A percentile compares a stretch with the other conserved stretches of the same genome.
phyloP scores from a whole-genome alignment of 2,888 invertebrate genomes.

The Epinotia nisella region DNA sequence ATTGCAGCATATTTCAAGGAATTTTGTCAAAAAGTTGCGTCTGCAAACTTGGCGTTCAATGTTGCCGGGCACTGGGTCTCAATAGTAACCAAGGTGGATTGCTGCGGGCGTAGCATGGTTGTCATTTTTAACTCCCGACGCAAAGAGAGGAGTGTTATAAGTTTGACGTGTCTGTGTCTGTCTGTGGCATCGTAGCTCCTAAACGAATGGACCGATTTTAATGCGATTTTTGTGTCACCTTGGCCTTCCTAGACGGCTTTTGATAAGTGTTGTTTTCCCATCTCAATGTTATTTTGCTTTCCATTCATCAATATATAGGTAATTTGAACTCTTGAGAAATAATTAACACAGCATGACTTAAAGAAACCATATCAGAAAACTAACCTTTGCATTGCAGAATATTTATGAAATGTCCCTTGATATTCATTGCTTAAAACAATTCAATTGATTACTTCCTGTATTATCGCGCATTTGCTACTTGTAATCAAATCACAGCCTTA shows the following conservation, averaged over 20 bases:
- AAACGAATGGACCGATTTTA: no score
- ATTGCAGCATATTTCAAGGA: slow-evolving; percentile 15
- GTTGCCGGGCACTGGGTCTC: not conserved
- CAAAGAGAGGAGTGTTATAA: no score
- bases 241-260: no score
- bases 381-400: not conserved
- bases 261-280: no score
- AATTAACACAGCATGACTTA: not conserved
- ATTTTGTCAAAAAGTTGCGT: slow-evolving; percentile 11
- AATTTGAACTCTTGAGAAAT: not conserved
- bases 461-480: slow-evolving; percentile 20
- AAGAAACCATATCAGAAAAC: not conserved
- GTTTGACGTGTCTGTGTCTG: no score
- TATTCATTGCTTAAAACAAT: not conserved
- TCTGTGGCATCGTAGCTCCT: no score
- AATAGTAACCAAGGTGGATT: slow-evolving; percentile 8
- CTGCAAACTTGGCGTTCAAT: slow-evolving; percentile 4
- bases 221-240: no score
- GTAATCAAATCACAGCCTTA: slow-evolving; percentile 29
- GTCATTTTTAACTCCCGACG: no score
- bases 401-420: not conserved
- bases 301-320: not conserved
- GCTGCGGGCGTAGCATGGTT: no score
- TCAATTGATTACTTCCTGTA: not conserved
- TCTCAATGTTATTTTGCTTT: no score